phyloP scores from a whole-genome alignment of 2,797 vertebrate species.

The Anas acuta region DNA sequence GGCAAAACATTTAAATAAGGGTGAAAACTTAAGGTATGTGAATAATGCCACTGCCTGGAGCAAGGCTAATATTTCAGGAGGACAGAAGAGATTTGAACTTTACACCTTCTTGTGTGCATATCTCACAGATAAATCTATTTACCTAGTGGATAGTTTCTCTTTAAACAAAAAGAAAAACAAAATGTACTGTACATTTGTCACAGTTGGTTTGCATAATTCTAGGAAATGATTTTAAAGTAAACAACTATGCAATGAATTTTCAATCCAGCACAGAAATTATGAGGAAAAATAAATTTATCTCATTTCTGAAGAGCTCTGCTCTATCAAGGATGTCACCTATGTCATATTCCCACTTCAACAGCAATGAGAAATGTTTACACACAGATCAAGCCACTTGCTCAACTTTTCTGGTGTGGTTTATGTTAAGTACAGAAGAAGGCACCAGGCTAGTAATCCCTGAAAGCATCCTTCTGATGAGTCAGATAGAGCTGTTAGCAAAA shows the following conservation, averaged over 20 bases:
- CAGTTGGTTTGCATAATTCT: neutral
- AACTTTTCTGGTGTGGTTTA: constrained; percentile 42
- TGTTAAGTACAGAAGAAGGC: constrained; percentile 36
- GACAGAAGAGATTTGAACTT: constrained; percentile 29
- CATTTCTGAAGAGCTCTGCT: neutral
- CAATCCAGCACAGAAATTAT: neutral
- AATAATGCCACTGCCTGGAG: neutral
- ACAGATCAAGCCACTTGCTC: neutral
- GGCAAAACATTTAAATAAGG: constrained; percentile 8
- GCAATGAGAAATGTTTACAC: neutral
- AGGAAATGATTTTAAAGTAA: neutral
- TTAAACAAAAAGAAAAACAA: neutral
- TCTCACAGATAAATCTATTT: neutral
- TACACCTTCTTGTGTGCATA: neutral
- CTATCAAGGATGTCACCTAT: neutral
- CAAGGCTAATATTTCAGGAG: neutral
- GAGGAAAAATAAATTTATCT: neutral
- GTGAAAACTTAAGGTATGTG: neutral
- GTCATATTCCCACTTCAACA: constrained; percentile 21
- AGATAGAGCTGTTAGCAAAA: constrained; percentile 30
- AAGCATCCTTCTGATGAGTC: constrained; percentile 42
- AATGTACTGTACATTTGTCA: neutral
- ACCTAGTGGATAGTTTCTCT: neutral
- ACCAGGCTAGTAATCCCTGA: constrained; percentile 35
- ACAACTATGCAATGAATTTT: neutral